phyloP scores from a whole-genome alignment of 30 jellyfish, hydroid and myxozoan species.

The Morbakka virulenta region DNA sequence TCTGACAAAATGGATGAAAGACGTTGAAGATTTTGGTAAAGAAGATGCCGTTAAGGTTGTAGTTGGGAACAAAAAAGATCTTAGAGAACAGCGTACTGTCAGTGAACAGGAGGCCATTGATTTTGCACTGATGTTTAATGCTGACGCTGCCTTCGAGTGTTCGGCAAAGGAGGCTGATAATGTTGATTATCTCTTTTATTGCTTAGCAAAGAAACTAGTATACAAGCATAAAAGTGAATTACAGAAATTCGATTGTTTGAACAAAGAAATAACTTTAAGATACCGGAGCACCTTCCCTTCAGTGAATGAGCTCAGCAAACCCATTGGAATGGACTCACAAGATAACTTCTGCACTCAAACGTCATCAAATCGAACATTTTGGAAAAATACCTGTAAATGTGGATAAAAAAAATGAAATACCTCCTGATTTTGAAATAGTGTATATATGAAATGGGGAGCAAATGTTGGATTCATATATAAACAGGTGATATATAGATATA shows the following conservation, averaged over 20 bases:
- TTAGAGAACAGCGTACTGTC: constrained; percentile 57
- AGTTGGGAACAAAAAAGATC: constrained; percentile 87
- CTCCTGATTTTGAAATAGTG: too few species aligned
- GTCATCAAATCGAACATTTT: too few species aligned
- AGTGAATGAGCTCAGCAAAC: constrained; percentile 22
- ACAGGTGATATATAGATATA: too few species aligned
- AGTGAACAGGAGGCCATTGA: constrained; percentile 76
- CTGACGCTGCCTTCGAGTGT: constrained; percentile 85
- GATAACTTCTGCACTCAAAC: too few species aligned
- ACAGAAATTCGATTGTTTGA: too few species aligned
- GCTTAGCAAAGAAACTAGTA: constrained; percentile 65
- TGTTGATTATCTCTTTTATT: constrained; percentile 70
- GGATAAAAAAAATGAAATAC: too few species aligned
- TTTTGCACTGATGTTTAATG: constrained; percentile 80
- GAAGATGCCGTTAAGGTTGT: constrained; percentile 53
- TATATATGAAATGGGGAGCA: too few species aligned
- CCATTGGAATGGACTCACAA: neutral
- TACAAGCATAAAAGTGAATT: constrained; percentile 18
- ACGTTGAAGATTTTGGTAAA: constrained; percentile 65
- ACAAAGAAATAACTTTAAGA: neutral
- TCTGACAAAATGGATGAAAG: constrained; percentile 76
- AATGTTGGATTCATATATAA: too few species aligned
- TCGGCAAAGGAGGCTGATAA: constrained; percentile 93
- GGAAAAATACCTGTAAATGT: too few species aligned
- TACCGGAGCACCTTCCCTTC: constrained; percentile 19